phyloP scores from a whole-genome alignment of 2,888 invertebrate species.

The Sinelater perroti region DNA sequence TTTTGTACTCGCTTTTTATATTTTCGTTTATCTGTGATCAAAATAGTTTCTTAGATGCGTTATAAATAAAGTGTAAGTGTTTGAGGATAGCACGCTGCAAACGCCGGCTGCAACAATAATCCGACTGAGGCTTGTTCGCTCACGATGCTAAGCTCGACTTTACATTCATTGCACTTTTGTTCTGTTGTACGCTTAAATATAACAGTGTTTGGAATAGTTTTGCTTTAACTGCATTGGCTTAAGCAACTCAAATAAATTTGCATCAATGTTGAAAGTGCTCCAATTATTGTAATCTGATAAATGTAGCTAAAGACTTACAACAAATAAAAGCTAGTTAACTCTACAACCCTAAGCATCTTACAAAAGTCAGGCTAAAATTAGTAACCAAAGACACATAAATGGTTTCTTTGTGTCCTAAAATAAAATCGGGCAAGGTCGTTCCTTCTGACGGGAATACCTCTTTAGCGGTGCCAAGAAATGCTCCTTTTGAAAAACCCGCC shows the following conservation, averaged over 20 bases:
- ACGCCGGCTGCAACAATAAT: not conserved
- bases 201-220: not conserved
- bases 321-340: too few species aligned
- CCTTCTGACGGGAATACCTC: conserved; percentile 7
- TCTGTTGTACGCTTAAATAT: too few species aligned
- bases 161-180: too few species aligned
- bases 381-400: conserved; percentile 2
- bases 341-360: too few species aligned
- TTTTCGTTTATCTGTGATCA: conserved; percentile 7
- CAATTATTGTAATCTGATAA: too few species aligned
- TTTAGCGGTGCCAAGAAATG: not conserved
- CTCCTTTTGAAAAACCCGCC: too few species aligned
- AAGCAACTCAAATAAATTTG: not conserved
- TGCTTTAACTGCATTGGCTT: not conserved
- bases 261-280: not conserved
- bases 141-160: too few species aligned
- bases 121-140: not conserved
- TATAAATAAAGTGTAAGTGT: conserved; percentile 15
- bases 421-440: conserved; percentile 11
- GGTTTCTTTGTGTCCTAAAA: conserved; percentile 12
- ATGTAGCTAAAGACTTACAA: too few species aligned
- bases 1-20: conserved; percentile 6
- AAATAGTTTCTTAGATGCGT: conserved; percentile 20
- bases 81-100: too few species aligned
- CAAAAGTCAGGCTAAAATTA: too few species aligned